Evolutionary conservation across 2,888 invertebrate species (phyloP).

Genomic region (Beris chalybata): DNA sequence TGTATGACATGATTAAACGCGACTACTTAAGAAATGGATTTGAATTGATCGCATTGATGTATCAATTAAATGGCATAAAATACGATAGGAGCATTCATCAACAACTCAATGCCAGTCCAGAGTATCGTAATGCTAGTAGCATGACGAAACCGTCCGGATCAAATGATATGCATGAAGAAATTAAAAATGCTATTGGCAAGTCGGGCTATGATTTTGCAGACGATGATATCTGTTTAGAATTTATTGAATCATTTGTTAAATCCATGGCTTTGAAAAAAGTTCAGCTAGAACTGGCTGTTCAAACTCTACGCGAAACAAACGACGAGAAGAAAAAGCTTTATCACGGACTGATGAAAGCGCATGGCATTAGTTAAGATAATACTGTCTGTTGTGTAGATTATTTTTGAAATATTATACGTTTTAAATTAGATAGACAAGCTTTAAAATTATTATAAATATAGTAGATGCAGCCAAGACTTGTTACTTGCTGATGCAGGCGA

Average conservation of each 20-base stretch:
- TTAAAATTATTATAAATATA: no score
- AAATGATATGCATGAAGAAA: constrained; percentile 57
- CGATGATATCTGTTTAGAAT: constrained; percentile 61
- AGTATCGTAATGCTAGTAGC: constrained; percentile 31
- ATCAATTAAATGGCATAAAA: constrained; percentile 59
- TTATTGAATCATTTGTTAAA: constrained; percentile 65
- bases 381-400: neutral
- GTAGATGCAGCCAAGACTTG: no score
- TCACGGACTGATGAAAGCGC: constrained; percentile 68
- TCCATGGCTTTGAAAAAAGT: constrained; percentile 67
- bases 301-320: constrained; percentile 69
- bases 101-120: constrained; percentile 42
- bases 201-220: constrained; percentile 57
- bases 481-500: no score
- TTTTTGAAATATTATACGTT: no score
- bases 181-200: constrained; percentile 60
- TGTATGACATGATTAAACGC: constrained; percentile 70
- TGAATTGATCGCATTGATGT: constrained; percentile 61
- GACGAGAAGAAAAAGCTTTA: constrained; percentile 63
- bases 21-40: constrained; percentile 63
- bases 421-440: no score
- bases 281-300: constrained; percentile 71
- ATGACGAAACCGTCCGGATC: constrained; percentile 29
- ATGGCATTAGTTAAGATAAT: constrained; percentile 58
- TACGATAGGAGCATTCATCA: constrained; percentile 44